Conservation (phyloP, 2,797 vertebrate species). For the Spinus olivaceus region DNA sequence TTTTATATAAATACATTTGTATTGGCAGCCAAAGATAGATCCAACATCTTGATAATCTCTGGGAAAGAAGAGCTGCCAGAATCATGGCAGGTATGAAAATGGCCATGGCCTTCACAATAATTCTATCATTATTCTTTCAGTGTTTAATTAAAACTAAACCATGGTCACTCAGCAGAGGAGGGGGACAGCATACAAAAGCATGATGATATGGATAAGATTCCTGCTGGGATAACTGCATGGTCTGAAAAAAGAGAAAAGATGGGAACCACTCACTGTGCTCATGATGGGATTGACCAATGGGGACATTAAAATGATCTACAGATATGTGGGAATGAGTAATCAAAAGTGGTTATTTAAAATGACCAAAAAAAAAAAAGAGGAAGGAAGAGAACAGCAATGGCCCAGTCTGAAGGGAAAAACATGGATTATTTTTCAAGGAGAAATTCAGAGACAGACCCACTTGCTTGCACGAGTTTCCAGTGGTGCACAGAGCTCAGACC, state of each 20-base stretch:
- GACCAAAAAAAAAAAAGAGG: not conserved
- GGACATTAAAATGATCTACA: not conserved
- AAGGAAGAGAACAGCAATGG: not conserved
- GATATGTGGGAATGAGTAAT: not conserved
- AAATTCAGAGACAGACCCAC: not conserved
- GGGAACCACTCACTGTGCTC: not conserved
- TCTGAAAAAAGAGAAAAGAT: not conserved
- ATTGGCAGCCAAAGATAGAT: not conserved
- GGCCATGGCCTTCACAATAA: not conserved
- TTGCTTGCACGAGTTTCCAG: not conserved
- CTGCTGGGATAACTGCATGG: not conserved
- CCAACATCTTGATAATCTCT: not conserved
- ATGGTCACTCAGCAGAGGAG: not conserved
- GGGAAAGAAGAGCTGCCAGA: not conserved
- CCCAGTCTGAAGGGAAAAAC: not conserved
- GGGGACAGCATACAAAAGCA: not conserved
- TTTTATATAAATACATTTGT: not conserved
- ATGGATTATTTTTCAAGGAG: not conserved
- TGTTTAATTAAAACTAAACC: not conserved
- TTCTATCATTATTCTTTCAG: not conserved
- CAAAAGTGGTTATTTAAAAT: not conserved
- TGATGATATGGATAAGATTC: not conserved
- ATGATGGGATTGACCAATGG: not conserved
- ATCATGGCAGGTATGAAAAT: not conserved
- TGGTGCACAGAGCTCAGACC: not conserved